phyloP scores from a whole-genome alignment of 2,888 invertebrate genomes.

The Elgonia sp. region DNA sequence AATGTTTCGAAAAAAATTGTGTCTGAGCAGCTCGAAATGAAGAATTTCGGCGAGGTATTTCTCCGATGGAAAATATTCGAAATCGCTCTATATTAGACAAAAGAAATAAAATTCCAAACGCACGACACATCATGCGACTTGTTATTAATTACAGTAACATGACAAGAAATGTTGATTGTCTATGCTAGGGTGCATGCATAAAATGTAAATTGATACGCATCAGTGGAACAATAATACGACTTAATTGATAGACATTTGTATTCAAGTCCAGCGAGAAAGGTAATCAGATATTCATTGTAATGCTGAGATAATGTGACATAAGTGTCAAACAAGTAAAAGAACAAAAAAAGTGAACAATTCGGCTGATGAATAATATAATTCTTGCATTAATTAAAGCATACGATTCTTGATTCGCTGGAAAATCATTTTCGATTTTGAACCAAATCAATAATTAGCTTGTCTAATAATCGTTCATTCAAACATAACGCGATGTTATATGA shows the following conservation, averaged over 20 bases:
- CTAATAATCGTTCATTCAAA: constrained; percentile 1
- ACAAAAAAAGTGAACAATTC: too few species aligned
- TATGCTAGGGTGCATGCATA: not conserved
- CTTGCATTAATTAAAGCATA: too few species aligned
- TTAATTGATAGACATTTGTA: constrained; percentile 63
- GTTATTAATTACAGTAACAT: constrained; percentile 54
- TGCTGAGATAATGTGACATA: constrained; percentile 19
- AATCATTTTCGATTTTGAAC: not conserved
- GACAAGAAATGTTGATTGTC: constrained; percentile 61
- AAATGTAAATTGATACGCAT: constrained; percentile 56
- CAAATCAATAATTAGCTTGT: constrained; percentile 8
- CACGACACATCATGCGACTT: constrained; percentile 1
- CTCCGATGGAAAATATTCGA: too few species aligned
- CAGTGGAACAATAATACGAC: constrained; percentile 52
- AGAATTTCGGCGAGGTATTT: too few species aligned
- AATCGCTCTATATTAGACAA: constrained; percentile 9
- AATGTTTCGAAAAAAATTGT: too few species aligned
- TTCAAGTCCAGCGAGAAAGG: constrained; percentile 42
- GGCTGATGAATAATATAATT: too few species aligned
- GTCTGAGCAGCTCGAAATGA: too few species aligned
- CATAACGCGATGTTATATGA: not conserved
- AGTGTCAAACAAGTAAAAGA: constrained; percentile 44
- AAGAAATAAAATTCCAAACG: constrained; percentile 35
- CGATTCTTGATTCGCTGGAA: too few species aligned
- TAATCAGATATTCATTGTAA: constrained; percentile 50